Conservation (phyloP, 2,888 invertebrate genomes). For the Boloria euphrosyne region DNA sequence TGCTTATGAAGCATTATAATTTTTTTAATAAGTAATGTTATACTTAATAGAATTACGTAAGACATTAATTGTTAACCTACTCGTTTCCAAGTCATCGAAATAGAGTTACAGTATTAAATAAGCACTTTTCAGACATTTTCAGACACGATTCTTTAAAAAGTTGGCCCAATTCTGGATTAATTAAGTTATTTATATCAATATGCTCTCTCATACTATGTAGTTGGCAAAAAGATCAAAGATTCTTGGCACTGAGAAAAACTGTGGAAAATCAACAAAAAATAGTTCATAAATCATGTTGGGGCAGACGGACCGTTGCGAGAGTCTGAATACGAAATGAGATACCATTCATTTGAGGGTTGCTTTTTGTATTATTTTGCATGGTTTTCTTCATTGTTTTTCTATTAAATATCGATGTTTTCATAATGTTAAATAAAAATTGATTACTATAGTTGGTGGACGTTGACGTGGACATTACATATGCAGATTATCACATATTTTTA, state of each 20-base stretch:
- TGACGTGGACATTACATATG: no score
- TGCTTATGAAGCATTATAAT: no score
- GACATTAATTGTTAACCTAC: no score
- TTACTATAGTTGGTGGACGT: no score
- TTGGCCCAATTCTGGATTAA: slow-evolving; percentile 34
- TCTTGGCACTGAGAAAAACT: slow-evolving; percentile 57
- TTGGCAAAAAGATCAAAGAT: slow-evolving; percentile 60
- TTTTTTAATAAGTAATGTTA: no score
- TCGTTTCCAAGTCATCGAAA: no score
- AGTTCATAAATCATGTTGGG: slow-evolving; percentile 69
- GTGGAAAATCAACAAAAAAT: slow-evolving; percentile 71
- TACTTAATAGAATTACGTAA: no score
- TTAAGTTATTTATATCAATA: slow-evolving; percentile 63
- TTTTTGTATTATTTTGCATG: slow-evolving; percentile 53
- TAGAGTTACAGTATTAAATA: background rate
- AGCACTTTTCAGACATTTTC: no score
- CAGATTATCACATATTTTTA: no score
- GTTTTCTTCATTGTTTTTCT: slow-evolving; percentile 4
- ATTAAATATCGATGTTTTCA: background rate
- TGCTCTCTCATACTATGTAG: slow-evolving; percentile 63
- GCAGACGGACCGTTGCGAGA: slow-evolving; percentile 65
- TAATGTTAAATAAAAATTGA: no score
- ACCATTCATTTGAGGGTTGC: slow-evolving; percentile 65
- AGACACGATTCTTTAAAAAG: background rate
- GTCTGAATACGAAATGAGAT: slow-evolving; percentile 70